Percentiles rank a stretch among this genome's conserved stretches.
phyloP scores from a whole-genome alignment of 2,888 invertebrate species.

The Coenonympha arcania region DNA sequence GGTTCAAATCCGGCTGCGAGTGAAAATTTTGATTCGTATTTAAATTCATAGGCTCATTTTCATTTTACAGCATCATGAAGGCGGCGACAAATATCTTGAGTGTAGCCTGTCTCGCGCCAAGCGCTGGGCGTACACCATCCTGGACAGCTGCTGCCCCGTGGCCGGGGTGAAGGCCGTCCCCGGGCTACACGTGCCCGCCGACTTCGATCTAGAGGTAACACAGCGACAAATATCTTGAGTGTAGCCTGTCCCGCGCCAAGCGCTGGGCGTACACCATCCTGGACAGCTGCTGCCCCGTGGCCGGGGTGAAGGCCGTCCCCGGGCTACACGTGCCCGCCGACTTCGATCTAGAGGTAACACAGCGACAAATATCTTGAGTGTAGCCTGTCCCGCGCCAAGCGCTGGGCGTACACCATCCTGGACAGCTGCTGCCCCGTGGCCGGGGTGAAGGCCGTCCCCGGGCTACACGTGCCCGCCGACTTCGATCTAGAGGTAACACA shows the following conservation, averaged over 20 bases:
- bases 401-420: too few species aligned
- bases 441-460: too few species aligned
- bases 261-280: constrained; percentile 56
- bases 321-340: constrained; percentile 36
- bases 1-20: too few species aligned
- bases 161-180: constrained; percentile 36
- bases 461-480: too few species aligned
- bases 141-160: constrained; percentile 52
- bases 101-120: constrained; percentile 48
- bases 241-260: constrained; percentile 45
- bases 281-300: constrained; percentile 50
- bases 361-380: too few species aligned
- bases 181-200: constrained; percentile 34
- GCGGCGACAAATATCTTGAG: constrained; percentile 37
- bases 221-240: constrained; percentile 42
- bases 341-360: constrained; percentile 50
- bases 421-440: too few species aligned
- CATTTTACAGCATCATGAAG: constrained; percentile 47
- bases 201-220: constrained; percentile 50
- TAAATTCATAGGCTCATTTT: too few species aligned
- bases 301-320: constrained; percentile 34
- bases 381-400: too few species aligned
- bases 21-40: too few species aligned
- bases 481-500: too few species aligned
- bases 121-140: constrained; percentile 54